Evolutionary conservation across 37 sponge, comb jelly and placozoan genomes (phyloP).

Genomic region (Crambe crambe): DNA sequence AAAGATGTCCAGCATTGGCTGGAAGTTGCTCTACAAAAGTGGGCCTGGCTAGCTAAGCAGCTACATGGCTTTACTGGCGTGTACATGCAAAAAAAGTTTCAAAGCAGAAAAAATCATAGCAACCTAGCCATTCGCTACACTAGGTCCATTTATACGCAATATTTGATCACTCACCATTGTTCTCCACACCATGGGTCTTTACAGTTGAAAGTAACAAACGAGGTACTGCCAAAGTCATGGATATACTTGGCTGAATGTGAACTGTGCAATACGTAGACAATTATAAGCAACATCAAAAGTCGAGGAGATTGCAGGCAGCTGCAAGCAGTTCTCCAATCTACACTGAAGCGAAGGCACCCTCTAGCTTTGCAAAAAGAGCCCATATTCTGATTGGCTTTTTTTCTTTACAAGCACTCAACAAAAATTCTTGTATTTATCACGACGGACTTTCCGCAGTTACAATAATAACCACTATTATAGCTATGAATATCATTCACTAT

Average conservation of each 20-base stretch:
- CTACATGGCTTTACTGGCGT: not conserved
- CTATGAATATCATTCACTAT: no score
- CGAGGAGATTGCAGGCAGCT: not conserved
- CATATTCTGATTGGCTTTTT: not conserved
- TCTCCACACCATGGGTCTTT: slow-evolving; percentile 54
- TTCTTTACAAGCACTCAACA: no score
- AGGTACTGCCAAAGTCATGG: not conserved
- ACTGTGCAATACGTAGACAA: not conserved
- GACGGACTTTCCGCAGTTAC: no score
- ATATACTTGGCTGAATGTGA: not conserved
- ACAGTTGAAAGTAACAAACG: not conserved
- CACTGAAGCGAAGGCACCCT: not conserved
- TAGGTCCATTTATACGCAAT: no score
- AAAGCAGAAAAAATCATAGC: not conserved
- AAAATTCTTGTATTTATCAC: no score
- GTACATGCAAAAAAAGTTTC: not conserved
- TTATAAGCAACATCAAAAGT: not conserved
- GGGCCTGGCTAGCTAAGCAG: not conserved
- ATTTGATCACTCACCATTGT: slow-evolving; percentile 40
- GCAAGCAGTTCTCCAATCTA: not conserved
- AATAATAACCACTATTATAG: no score
- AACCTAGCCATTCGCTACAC: not conserved
- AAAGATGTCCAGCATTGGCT: no score
- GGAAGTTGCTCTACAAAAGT: no score
- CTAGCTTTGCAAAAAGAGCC: not conserved